Evolutionary conservation across 2,113 vertebrate species (phyloP).

Genomic region (Trogon surrucura): DNA sequence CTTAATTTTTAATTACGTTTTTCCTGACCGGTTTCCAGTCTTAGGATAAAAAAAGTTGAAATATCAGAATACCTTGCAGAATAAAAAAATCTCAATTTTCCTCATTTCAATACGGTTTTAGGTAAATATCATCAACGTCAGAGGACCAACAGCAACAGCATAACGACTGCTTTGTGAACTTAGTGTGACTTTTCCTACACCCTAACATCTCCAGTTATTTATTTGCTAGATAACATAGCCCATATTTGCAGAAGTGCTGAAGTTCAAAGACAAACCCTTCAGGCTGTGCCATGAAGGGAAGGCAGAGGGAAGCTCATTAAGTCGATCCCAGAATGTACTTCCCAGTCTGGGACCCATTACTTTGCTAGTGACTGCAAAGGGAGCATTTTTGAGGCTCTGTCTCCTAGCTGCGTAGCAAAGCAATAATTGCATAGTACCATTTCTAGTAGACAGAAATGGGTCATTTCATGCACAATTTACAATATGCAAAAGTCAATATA

Average conservation of each 20-base stretch:
- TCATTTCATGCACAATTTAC: constrained; percentile 64
- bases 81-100: not conserved
- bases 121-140: not conserved
- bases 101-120: not conserved
- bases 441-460: not conserved
- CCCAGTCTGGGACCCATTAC: not conserved
- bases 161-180: not conserved
- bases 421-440: not conserved
- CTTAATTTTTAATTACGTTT: not conserved
- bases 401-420: not conserved
- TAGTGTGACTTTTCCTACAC: no score
- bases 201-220: not conserved
- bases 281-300: not conserved
- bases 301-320: not conserved
- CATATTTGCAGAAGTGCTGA: not conserved
- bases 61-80: not conserved
- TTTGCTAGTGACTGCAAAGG: not conserved
- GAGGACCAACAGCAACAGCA: not conserved
- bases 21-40: not conserved
- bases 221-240: not conserved
- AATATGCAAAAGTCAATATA: constrained; percentile 16
- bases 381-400: not conserved
- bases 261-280: not conserved
- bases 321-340: not conserved
- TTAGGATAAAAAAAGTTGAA: not conserved